Conservation (phyloP, 2,888 invertebrate genomes). For the Noctua comes region DNA sequence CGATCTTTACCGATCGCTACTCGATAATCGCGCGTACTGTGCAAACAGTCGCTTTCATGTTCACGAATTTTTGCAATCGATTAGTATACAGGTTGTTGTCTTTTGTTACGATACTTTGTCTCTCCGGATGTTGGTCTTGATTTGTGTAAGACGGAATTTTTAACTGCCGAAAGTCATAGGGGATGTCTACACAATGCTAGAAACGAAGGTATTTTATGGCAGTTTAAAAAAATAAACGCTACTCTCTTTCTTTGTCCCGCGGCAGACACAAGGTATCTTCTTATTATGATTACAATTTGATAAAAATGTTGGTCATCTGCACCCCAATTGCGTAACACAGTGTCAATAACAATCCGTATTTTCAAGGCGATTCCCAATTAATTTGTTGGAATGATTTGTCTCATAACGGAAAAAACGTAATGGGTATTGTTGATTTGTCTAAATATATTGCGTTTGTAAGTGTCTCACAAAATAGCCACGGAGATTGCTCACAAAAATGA, state of each 20-base stretch:
- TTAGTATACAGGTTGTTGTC: constrained; percentile 66
- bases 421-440: neutral
- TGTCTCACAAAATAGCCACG: neutral
- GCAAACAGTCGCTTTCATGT: constrained; percentile 79
- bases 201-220: neutral
- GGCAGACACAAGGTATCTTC: neutral
- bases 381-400: neutral
- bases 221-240: neutral
- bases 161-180: neutral
- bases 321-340: neutral
- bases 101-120: neutral
- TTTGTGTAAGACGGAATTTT: neutral
- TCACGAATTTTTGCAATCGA: constrained; percentile 77
- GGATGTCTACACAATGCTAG: neutral
- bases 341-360: neutral
- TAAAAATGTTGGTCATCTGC: neutral
- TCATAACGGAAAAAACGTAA: neutral
- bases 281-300: neutral
- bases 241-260: neutral
- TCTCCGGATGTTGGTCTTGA: neutral
- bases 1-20: constrained; percentile 78
- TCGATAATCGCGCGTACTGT: constrained; percentile 81
- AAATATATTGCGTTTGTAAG: neutral
- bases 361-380: neutral
- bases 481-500: neutral